phyloP scores from a whole-genome alignment of 2,888 invertebrate genomes.

The Carpatolechia fugitivella region DNA sequence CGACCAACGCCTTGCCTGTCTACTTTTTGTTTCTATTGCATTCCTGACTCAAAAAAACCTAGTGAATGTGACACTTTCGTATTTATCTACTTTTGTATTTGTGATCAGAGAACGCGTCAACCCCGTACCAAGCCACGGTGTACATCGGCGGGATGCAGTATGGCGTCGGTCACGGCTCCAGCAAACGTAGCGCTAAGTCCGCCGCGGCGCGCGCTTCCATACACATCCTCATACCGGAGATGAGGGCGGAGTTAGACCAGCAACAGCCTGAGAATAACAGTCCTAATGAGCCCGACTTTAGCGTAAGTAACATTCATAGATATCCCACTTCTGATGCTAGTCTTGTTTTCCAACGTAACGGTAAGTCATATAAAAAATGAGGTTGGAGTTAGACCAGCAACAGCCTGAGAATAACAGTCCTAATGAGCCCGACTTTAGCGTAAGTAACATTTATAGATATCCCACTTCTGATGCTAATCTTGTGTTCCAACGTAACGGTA shows the following conservation, averaged over 20 bases:
- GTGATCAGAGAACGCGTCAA: conserved; percentile 89
- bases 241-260: conserved; percentile 85
- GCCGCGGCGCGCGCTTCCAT: conserved; percentile 94
- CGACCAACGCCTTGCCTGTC: too few species aligned
- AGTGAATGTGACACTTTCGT: too few species aligned
- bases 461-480: too few species aligned
- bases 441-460: conserved; percentile 15
- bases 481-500: conserved; percentile 97
- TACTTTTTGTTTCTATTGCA: too few species aligned
- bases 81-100: too few species aligned
- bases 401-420: conserved; percentile 12
- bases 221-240: conserved; percentile 95
- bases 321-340: too few species aligned
- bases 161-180: conserved; percentile 95
- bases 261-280: conserved; percentile 17
- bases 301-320: conserved; percentile 25
- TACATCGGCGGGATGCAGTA: conserved; percentile 95
- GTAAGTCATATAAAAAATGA: conserved; percentile 96
- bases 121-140: conserved; percentile 96
- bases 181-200: conserved; percentile 97
- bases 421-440: conserved; percentile 45
- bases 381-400: conserved; percentile 81
- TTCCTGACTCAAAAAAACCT: too few species aligned
- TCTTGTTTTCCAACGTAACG: too few species aligned
- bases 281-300: conserved; percentile 41